These are phyloP conservation scores for Pangasius mekongensis DNA, from an alignment of 2,797 vertebrate species.

Conservation along the genomic window DNA sequence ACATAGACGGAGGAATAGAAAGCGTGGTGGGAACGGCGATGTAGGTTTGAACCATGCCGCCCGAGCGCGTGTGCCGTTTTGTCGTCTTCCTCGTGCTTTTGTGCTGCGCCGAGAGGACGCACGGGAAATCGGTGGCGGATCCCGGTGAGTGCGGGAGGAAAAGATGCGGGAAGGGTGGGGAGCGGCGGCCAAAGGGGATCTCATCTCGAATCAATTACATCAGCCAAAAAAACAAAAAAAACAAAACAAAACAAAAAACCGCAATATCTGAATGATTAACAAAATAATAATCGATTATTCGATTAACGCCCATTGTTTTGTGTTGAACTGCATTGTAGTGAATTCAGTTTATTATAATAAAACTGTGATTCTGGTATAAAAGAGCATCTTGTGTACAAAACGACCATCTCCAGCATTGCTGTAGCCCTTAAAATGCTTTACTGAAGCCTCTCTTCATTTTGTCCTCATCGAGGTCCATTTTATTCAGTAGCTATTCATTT, in stretches of 20 bases:
- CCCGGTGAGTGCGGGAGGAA: conserved; percentile 73
- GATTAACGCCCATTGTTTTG: background rate
- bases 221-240: background rate
- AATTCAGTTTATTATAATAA: background rate
- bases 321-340: background rate
- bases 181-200: background rate
- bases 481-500: background rate
- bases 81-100: conserved; percentile 67
- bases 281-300: background rate
- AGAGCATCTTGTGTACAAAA: background rate
- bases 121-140: conserved; percentile 73
- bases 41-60: conserved; percentile 66
- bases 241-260: too few relatives aligned
- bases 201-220: background rate
- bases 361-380: background rate
- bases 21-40: conserved; percentile 38
- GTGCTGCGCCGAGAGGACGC: conserved; percentile 63
- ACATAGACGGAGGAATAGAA: conserved; percentile 6
- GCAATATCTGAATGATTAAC: background rate
- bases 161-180: conserved; percentile 51
- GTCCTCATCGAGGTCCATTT: background rate
- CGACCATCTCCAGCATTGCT: background rate
- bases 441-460: background rate
- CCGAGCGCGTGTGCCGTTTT: conserved; percentile 65
- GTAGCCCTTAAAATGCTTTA: background rate